Percentiles rank a stretch among this genome's conserved stretches.
phyloP scores from a whole-genome alignment of 2,888 invertebrate genomes.

The Dicycla oo region DNA sequence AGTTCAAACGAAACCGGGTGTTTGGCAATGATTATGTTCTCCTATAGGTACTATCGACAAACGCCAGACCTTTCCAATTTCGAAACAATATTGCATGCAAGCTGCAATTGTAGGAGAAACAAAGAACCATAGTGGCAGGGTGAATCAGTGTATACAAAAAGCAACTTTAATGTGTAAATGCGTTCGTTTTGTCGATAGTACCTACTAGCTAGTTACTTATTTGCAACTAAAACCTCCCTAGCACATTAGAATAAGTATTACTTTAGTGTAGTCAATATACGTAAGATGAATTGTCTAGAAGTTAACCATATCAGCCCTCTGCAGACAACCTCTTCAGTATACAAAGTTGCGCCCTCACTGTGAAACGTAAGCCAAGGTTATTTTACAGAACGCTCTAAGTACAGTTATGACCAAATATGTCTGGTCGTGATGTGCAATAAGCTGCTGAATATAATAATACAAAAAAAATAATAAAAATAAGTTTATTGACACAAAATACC shows the following conservation, averaged over 20 bases:
- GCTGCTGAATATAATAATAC: neutral
- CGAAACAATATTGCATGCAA: too few relatives aligned
- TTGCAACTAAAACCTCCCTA: neutral
- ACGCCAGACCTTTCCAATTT: too few relatives aligned
- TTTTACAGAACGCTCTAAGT: conserved; percentile 24
- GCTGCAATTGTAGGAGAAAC: too few relatives aligned
- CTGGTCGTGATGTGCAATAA: neutral
- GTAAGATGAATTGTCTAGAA: conserved; percentile 32
- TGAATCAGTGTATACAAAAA: too few relatives aligned
- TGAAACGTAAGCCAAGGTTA: conserved; percentile 21
- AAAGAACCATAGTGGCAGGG: too few relatives aligned
- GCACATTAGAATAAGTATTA: neutral
- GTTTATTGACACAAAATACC: too few relatives aligned
- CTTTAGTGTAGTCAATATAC: neutral
- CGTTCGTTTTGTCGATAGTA: too few relatives aligned
- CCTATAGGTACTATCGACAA: too few relatives aligned
- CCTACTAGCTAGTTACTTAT: neutral
- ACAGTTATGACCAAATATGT: conserved; percentile 1
- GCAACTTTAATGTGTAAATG: too few relatives aligned
- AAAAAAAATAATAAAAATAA: too few relatives aligned
- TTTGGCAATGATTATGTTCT: neutral
- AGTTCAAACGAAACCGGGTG: neutral
- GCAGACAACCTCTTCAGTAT: conserved; percentile 30
- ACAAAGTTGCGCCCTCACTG: conserved; percentile 34
- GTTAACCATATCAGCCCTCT: conserved; percentile 29